Percentiles rank a stretch among this genome's conserved stretches.
These are phyloP conservation scores for Xiphophorus hellerii DNA, from an alignment of 2,113 vertebrate genomes.

Conservation along the genomic window DNA sequence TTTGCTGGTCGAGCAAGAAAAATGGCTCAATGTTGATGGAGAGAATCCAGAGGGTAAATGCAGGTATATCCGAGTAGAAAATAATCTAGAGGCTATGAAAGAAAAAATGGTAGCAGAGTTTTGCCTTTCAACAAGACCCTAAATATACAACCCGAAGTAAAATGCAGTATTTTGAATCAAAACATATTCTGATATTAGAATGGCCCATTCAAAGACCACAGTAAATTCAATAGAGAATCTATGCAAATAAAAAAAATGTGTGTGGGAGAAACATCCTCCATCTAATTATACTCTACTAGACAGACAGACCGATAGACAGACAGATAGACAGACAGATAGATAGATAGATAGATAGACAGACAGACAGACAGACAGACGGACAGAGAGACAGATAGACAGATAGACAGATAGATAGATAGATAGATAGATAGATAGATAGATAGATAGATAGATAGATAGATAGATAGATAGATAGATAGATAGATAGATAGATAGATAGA, in stretches of 20 bases:
- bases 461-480: slow-evolving; percentile 4
- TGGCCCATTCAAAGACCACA: not conserved
- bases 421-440: slow-evolving; percentile 26
- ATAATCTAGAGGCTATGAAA: not conserved
- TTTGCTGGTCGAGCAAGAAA: not conserved
- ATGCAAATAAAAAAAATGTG: not conserved
- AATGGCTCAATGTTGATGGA: not conserved
- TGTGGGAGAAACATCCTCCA: not conserved
- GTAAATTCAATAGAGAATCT: not conserved
- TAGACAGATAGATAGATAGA: slow-evolving; percentile 22
- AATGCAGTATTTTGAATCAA: not conserved
- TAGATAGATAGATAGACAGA: too few relatives aligned
- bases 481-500: slow-evolving; percentile 8
- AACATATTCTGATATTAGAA: not conserved
- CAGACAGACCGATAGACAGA: too few relatives aligned
- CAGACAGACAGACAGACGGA: too few relatives aligned
- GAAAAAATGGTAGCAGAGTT: too few relatives aligned
- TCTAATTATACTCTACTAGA: not conserved
- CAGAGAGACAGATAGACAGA: not conserved
- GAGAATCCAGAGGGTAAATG: not conserved
- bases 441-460: slow-evolving; percentile 24
- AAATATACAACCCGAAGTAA: not conserved
- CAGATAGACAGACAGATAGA: too few relatives aligned
- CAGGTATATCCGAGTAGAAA: not conserved
- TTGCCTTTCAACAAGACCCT: not conserved